Conservation (phyloP, 2,113 vertebrate species). For the Gavialis gangeticus region DNA sequence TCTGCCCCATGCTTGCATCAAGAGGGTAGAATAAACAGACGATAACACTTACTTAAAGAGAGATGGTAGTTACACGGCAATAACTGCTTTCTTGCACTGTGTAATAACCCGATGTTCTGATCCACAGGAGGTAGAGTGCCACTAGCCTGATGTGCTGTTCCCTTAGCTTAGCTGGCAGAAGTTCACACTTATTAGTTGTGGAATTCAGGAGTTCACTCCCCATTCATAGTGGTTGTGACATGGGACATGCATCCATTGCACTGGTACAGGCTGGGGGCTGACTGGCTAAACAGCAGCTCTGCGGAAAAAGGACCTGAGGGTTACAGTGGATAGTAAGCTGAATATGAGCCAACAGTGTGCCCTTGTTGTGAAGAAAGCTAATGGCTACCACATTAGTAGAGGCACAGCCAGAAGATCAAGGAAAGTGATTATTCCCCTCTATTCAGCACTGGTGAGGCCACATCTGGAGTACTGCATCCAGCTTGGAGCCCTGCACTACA, state of each 20-base stretch:
- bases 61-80: not conserved
- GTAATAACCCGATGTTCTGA: not conserved
- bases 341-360: too few species aligned
- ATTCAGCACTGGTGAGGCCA: too few species aligned
- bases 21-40: not conserved
- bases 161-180: not conserved
- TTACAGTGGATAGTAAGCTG: too few species aligned
- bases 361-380: too few species aligned
- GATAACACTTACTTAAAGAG: not conserved
- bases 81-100: not conserved
- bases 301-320: too few species aligned
- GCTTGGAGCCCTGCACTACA: too few species aligned
- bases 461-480: too few species aligned
- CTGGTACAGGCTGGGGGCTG: too few species aligned
- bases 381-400: too few species aligned
- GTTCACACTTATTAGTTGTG: not conserved
- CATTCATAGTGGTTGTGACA: not conserved
- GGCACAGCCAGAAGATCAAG: too few species aligned
- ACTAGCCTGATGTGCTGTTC: not conserved
- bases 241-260: not conserved
- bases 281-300: too few species aligned
- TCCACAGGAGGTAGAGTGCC: not conserved
- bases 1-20: not conserved
- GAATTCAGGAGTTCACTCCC: not conserved
- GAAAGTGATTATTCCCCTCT: too few species aligned